phyloP scores from a whole-genome alignment of 2,888 invertebrate species.

The Harpalus rubripes region DNA sequence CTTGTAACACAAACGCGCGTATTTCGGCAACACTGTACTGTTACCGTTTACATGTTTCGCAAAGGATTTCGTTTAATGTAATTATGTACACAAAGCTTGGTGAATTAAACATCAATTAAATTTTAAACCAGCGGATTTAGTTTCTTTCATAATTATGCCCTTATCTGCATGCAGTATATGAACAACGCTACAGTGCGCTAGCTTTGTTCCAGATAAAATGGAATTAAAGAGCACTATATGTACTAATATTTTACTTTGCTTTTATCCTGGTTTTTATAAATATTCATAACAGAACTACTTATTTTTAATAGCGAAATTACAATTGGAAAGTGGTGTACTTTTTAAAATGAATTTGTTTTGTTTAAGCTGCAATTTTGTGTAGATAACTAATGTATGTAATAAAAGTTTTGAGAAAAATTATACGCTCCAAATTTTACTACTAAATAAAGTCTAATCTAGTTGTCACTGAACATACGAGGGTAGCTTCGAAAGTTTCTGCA shows the following conservation, averaged over 20 bases:
- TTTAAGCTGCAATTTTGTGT: neutral
- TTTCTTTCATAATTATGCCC: slow-evolving; percentile 65
- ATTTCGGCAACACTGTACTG: slow-evolving; percentile 10
- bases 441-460: no score
- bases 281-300: neutral
- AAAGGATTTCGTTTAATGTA: slow-evolving; percentile 64
- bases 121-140: slow-evolving; percentile 61
- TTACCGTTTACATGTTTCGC: slow-evolving; percentile 60
- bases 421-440: no score
- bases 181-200: slow-evolving; percentile 5
- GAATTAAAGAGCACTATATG: slow-evolving; percentile 18
- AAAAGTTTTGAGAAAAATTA: no score
- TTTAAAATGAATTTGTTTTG: neutral
- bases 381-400: no score
- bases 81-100: slow-evolving; percentile 63
- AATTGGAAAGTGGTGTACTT: neutral
- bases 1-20: slow-evolving; percentile 6
- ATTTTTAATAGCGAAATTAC: slow-evolving; percentile 1
- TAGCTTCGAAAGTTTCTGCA: no score
- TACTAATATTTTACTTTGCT: slow-evolving; percentile 23
- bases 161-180: slow-evolving; percentile 49
- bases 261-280: slow-evolving; percentile 10
- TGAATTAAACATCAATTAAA: slow-evolving; percentile 66
- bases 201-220: slow-evolving; percentile 32
- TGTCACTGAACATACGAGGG: no score